Conservation (phyloP, 1,140 invertebrate species). For the Zaprionus ornatus region DNA sequence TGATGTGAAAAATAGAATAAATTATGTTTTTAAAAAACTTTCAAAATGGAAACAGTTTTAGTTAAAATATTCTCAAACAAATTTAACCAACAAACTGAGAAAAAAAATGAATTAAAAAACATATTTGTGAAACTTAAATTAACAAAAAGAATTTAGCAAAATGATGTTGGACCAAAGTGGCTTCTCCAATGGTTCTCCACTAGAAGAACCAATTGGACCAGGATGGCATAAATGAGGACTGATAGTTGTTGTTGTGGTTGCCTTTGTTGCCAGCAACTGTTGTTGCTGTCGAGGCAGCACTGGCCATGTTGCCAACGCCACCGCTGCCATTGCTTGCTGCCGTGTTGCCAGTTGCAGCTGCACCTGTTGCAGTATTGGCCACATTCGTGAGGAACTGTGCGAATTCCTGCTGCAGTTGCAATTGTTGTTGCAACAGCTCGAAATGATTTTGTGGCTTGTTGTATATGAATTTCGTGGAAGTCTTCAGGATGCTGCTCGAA, state of each 20-base stretch:
- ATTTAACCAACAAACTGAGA: constrained; percentile 8
- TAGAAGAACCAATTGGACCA: constrained; percentile 80
- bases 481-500: constrained; percentile 66
- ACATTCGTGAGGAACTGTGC: constrained; percentile 80
- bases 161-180: neutral
- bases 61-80: constrained; percentile 14
- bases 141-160: constrained; percentile 1
- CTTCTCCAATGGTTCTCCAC: neutral
- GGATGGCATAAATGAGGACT: constrained; percentile 56
- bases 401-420: constrained; percentile 79
- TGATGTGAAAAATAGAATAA: neutral
- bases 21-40: neutral
- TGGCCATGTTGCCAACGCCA: constrained; percentile 19
- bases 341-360: neutral
- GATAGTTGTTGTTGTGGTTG: constrained; percentile 38
- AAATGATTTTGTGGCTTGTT: constrained; percentile 81
- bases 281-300: constrained; percentile 12
- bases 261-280: constrained; percentile 35
- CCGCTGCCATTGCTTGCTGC: neutral
- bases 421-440: constrained; percentile 74
- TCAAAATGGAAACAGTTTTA: neutral
- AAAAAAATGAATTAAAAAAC: constrained; percentile 12
- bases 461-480: constrained; percentile 78
- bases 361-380: constrained; percentile 60
- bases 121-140: constrained; percentile 2